Conservation (phyloP, 2,113 vertebrate species). For the Nesogale talazaci region DNA sequence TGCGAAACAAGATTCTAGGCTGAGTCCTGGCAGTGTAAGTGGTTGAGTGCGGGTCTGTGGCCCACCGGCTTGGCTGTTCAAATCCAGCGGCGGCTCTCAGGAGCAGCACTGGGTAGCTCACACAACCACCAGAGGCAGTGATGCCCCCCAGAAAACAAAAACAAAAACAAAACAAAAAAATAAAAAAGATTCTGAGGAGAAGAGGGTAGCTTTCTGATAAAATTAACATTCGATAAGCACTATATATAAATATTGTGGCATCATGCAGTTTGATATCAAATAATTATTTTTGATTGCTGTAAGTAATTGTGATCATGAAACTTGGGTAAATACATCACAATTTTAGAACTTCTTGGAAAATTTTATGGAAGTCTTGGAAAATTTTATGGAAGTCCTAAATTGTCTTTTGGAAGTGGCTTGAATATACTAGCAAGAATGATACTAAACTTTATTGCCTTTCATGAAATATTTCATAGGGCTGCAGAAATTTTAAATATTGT, state of each 20-base stretch:
- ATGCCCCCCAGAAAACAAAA: too few species aligned
- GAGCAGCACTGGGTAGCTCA: too few species aligned
- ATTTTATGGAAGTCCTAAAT: background rate
- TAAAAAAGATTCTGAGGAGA: background rate
- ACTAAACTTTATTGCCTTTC: constrained; percentile 40
- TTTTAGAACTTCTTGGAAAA: constrained; percentile 1
- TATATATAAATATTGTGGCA: background rate
- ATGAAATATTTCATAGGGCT: constrained; percentile 55
- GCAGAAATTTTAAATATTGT: background rate
- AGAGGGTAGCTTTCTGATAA: background rate
- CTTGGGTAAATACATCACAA: background rate
- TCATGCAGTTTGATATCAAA: background rate
- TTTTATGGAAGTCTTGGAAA: background rate
- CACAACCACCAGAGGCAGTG: too few species aligned
- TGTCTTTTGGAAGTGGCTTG: background rate
- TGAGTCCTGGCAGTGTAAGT: too few species aligned
- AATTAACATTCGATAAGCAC: background rate
- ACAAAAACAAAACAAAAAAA: too few species aligned
- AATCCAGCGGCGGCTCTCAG: too few species aligned
- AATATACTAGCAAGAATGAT: background rate
- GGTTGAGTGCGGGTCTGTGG: too few species aligned
- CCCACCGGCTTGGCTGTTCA: too few species aligned
- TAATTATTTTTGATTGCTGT: background rate
- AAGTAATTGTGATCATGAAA: constrained; percentile 28
- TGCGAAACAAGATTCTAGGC: too few species aligned